A percentile compares a stretch with the other conserved stretches of the same genome.
These are phyloP conservation scores for Sisor rabdophorus DNA, from an alignment of 2,113 vertebrate species.

Conservation along the genomic window DNA sequence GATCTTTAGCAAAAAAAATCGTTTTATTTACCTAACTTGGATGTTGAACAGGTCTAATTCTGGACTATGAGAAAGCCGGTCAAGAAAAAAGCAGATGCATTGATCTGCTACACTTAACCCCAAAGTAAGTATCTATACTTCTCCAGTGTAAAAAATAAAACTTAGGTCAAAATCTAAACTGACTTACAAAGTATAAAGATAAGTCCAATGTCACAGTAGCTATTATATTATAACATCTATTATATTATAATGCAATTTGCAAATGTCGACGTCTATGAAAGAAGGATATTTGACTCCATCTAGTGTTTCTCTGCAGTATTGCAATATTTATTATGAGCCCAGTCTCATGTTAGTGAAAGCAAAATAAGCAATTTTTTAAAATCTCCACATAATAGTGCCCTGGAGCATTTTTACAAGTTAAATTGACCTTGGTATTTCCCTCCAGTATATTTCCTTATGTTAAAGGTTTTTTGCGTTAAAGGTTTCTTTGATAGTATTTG, in stretches of 20 bases:
- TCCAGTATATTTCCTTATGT: too few relatives aligned
- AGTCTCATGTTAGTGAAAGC: neutral
- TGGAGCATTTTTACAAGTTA: neutral
- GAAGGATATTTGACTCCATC: neutral
- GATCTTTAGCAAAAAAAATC: too few relatives aligned
- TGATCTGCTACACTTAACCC: conserved; percentile 81
- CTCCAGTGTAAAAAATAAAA: neutral
- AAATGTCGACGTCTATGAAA: neutral
- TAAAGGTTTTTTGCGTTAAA: too few relatives aligned
- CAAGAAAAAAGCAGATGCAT: conserved; percentile 81
- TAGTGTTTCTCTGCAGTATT: neutral
- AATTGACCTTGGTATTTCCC: neutral
- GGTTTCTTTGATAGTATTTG: too few relatives aligned
- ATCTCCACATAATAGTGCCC: neutral
- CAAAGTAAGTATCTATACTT: conserved; percentile 69
- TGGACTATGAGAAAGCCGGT: conserved; percentile 83
- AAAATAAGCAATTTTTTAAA: neutral
- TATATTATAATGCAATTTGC: too few relatives aligned
- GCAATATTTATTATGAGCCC: neutral
- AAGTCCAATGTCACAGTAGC: neutral
- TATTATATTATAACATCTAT: neutral
- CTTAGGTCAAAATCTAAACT: neutral
- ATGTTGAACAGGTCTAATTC: conserved; percentile 76
- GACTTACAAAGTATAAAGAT: neutral
- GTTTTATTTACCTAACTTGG: neutral